Conservation (phyloP, 2,888 invertebrate genomes). For the Rhynchonema sp. region DNA sequence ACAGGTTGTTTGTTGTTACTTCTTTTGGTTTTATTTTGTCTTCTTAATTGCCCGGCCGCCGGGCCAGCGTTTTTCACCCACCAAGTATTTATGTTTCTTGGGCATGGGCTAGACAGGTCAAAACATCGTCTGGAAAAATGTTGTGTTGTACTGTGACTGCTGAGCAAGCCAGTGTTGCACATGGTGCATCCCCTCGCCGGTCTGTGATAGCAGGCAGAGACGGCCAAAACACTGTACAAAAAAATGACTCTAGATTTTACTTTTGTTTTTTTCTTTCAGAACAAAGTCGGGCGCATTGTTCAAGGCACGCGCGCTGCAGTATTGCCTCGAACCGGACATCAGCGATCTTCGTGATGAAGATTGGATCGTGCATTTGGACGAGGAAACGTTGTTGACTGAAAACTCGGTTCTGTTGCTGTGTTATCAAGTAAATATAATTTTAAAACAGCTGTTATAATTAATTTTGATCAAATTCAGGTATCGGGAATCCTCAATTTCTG, state of each 20-base stretch:
- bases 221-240: too few species aligned
- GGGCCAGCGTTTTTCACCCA: too few species aligned
- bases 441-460: background rate
- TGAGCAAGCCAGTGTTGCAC: background rate
- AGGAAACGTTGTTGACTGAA: conserved; percentile 79
- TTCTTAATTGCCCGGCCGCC: too few species aligned
- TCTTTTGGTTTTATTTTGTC: too few species aligned
- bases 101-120: background rate
- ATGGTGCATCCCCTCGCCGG: too few species aligned
- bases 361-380: conserved; percentile 80
- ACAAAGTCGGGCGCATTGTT: conserved; percentile 78
- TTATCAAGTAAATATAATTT: background rate
- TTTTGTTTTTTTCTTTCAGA: conserved; percentile 29
- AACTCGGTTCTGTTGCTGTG: conserved; percentile 45
- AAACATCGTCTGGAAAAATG: background rate
- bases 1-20: too few species aligned
- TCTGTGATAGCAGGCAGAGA: too few species aligned
- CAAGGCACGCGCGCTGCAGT: conserved; percentile 81
- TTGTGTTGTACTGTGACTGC: background rate
- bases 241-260: too few species aligned
- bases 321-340: conserved; percentile 72
- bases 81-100: background rate
- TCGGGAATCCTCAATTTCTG: conserved; percentile 66
- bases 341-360: conserved; percentile 63
- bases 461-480: conserved; percentile 13